Conservation (phyloP, 2,888 invertebrate species). For the Agrypnus murinus region DNA sequence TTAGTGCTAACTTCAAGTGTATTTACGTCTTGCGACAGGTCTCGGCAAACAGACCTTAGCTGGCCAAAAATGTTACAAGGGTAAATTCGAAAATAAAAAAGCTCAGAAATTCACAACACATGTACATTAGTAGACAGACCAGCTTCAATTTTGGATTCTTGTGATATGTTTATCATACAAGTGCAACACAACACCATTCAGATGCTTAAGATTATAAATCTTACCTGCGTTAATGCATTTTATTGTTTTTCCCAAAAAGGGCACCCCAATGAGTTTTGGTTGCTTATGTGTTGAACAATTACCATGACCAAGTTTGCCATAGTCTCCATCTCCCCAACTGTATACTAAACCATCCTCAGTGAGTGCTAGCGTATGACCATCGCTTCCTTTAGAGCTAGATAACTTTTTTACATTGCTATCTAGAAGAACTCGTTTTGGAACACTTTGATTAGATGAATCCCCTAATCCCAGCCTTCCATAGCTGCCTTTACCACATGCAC, state of each 20-base stretch:
- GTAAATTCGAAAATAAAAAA: too few relatives aligned
- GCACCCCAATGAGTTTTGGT: slow-evolving; percentile 73
- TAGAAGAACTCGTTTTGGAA: slow-evolving; percentile 74
- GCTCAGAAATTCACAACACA: too few relatives aligned
- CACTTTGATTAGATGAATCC: slow-evolving; percentile 76
- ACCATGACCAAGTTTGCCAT: slow-evolving; percentile 75
- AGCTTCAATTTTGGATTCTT: too few relatives aligned
- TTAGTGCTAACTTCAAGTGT: too few relatives aligned
- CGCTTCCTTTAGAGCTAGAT: slow-evolving; percentile 76
- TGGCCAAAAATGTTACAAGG: too few relatives aligned
- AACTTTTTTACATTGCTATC: slow-evolving; percentile 73
- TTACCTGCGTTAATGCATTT: slow-evolving; percentile 73
- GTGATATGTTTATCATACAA: too few relatives aligned
- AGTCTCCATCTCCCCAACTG: slow-evolving; percentile 77
- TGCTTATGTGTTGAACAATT: slow-evolving; percentile 73
- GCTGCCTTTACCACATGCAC: slow-evolving; percentile 78
- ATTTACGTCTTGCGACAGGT: too few relatives aligned
- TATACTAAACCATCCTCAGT: slow-evolving; percentile 74
- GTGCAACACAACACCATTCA: too few relatives aligned
- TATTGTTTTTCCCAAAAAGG: slow-evolving; percentile 71
- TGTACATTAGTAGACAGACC: too few relatives aligned
- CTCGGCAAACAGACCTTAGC: too few relatives aligned
- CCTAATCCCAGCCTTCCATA: slow-evolving; percentile 79
- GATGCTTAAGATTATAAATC: too few relatives aligned
- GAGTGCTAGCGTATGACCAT: slow-evolving; percentile 75